phyloP scores from a whole-genome alignment of 23 tunicate species.

The Phallusia fumigata region DNA sequence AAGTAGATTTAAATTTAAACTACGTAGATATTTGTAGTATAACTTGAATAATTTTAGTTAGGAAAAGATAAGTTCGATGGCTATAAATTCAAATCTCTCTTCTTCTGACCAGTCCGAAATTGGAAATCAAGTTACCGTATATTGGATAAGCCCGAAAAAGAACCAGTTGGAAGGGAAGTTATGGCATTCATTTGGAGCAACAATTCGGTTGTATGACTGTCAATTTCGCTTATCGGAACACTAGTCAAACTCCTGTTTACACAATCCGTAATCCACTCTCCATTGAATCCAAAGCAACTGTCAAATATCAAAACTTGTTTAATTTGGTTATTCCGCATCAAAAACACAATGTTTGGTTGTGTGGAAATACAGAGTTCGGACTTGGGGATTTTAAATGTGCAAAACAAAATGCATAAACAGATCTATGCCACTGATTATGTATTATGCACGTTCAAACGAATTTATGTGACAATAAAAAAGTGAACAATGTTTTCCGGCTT shows the following conservation, averaged over 20 bases:
- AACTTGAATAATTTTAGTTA: neutral
- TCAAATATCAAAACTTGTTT: neutral
- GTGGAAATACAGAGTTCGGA: too few relatives aligned
- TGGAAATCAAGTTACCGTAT: neutral
- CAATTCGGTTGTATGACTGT: neutral
- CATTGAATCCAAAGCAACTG: neutral
- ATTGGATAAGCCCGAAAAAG: neutral
- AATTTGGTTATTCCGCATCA: too few relatives aligned
- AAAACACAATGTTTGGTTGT: too few relatives aligned
- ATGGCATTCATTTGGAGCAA: neutral
- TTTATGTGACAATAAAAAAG: too few relatives aligned
- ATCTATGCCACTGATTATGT: too few relatives aligned
- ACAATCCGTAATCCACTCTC: constrained; percentile 1
- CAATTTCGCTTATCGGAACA: neutral
- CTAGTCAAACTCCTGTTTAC: neutral
- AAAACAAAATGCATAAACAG: too few relatives aligned
- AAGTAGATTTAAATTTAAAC: too few relatives aligned
- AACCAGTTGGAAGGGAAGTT: neutral
- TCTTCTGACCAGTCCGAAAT: neutral
- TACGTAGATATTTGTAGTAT: neutral
- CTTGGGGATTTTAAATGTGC: too few relatives aligned
- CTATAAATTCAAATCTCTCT: neutral
- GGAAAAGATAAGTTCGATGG: neutral
- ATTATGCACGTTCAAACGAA: too few relatives aligned
- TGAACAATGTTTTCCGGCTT: too few relatives aligned